Base-by-base conservation (phyloP, 2,797 vertebrate species). In the Chromis chromis region DNA sequence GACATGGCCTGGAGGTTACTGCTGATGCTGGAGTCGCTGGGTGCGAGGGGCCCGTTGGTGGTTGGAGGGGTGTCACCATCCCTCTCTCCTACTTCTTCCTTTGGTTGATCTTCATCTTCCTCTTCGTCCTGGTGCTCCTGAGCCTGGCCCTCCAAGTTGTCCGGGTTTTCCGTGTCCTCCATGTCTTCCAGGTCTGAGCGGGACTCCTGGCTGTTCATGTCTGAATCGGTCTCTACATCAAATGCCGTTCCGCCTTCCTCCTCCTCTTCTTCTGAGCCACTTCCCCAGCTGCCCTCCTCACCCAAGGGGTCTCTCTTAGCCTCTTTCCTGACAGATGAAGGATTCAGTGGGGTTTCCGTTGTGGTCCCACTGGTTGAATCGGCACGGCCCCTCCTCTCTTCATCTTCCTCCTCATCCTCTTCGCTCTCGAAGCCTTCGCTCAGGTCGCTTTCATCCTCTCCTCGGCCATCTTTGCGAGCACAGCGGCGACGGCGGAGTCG, bases 121-220 rank as follows among this genome's bases (percentile, higher is more conserved):
- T 89, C 90, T 9, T 86, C 83, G 0, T 86, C 89, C 21, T 84
- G 84, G 0, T 84, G 79, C 27, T 90, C 89, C 33, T 61, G 80
- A 1, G 79, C 55, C 13, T 83, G 85, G n/a, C 70, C 67, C 48
- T 86, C 84, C 0, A 36, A 9, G 76, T 28, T 79, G 63, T 94
- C 86, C 0, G 73, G 70, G 63, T 79, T 94, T 39, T 76, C 94
- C 9, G 95, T 86, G 0, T 98, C 98, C 50, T 97, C 98, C 3
- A 99, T 99, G 85, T 99, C 98, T 83, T 99, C 98, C 72, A 99
- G 82, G 84, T 99, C 98, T 0, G 98, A 99, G 1, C 98, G 96
- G 0, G 98, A 99, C 81, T 99, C 97, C 79, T 99, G 98, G 90
- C 98, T 99, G 91, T 99, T 99, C 98, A 99, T 99, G 86, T 99